These are phyloP conservation scores for Pterostichus niger DNA, from an alignment of 2,888 invertebrate genomes.

Conservation along the genomic window DNA sequence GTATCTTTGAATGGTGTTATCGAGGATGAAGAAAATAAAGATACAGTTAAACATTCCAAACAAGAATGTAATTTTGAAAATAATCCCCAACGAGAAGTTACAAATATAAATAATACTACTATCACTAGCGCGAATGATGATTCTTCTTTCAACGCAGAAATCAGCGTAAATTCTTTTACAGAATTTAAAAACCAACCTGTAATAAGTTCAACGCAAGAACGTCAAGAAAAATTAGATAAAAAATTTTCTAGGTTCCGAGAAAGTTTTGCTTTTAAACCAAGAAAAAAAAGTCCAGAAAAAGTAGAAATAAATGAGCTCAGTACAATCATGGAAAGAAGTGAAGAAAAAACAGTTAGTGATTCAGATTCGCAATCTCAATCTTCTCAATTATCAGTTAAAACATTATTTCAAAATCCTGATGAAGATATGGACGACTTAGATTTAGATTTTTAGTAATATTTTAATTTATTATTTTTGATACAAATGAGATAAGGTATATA, in stretches of 20 bases:
- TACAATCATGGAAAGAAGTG: constrained; percentile 9
- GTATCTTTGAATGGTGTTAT: background rate
- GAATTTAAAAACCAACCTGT: constrained; percentile 24
- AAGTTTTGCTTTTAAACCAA: constrained; percentile 53
- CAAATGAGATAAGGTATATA: background rate
- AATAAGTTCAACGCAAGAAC: constrained; percentile 51
- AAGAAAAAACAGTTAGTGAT: constrained; percentile 28
- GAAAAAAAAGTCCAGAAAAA: constrained; percentile 37
- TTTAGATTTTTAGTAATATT: constrained; percentile 71
- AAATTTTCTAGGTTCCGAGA: constrained; percentile 28
- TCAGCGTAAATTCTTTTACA: constrained; percentile 8
- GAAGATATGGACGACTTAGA: constrained; percentile 80
- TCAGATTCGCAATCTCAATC: constrained; percentile 53
- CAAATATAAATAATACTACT: background rate
- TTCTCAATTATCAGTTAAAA: constrained; percentile 60
- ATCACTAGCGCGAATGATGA: background rate
- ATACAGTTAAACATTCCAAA: background rate
- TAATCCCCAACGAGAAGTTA: background rate
- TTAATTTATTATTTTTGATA: constrained; percentile 3
- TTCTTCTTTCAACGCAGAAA: background rate
- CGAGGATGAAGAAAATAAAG: constrained; percentile 3
- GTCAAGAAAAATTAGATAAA: constrained; percentile 30
- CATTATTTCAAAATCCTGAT: constrained; percentile 77
- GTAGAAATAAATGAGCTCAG: background rate
- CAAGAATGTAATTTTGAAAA: constrained; percentile 53